Percentiles rank a stretch among this genome's conserved stretches.
Evolutionary conservation across 2,113 vertebrate genomes (phyloP).

Genomic region (Crotalus horridus): DNA sequence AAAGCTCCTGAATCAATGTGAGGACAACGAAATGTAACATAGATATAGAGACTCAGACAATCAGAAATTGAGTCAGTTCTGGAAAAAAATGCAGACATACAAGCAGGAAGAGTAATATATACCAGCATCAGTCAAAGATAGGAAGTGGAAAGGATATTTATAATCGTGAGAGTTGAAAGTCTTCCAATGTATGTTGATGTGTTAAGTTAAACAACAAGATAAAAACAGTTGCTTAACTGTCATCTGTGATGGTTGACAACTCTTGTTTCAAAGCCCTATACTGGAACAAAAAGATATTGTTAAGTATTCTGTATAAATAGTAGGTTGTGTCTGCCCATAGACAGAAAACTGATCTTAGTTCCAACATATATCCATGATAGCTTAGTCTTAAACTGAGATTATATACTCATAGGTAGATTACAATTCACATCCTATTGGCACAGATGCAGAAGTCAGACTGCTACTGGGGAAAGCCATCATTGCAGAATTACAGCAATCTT

Average conservation of each 20-base stretch:
- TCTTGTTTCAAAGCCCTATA: not conserved
- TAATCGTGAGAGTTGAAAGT: not conserved
- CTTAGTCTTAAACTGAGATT: not conserved
- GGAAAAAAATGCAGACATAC: not conserved
- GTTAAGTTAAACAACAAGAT: not conserved
- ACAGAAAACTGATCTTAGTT: not conserved
- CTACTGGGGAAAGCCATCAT: not conserved
- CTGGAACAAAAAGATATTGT: not conserved
- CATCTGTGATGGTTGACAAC: not conserved
- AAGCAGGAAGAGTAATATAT: not conserved
- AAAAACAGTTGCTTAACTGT: not conserved
- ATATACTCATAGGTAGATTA: not conserved
- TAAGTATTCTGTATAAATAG: not conserved
- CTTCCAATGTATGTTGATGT: not conserved
- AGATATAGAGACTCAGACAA: not conserved
- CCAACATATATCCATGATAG: not conserved
- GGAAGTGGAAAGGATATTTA: not conserved
- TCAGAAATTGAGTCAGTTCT: not conserved
- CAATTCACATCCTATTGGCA: not conserved
- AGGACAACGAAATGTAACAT: not conserved
- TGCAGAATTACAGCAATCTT: not conserved
- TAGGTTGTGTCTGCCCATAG: not conserved
- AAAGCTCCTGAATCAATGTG: not conserved
- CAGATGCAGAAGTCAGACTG: not conserved
- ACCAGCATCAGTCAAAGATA: not conserved